Conservation (phyloP, 2,113 vertebrate genomes). For the Poicephalus gulielmi region DNA sequence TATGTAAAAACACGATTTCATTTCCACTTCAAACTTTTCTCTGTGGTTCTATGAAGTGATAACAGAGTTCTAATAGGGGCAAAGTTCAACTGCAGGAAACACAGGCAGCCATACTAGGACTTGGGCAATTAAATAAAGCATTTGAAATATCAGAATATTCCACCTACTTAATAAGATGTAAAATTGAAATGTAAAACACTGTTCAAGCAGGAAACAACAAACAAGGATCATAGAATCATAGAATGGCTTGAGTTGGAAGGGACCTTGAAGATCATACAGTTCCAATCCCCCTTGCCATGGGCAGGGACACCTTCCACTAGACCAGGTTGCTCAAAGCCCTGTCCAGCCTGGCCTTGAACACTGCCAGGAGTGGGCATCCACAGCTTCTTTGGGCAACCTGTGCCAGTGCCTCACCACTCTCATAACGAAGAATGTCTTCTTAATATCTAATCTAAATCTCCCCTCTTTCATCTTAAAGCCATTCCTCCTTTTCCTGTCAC, state of each 20-base stretch:
- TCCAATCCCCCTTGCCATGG: no score
- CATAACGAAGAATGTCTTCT: background rate
- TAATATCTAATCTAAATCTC: background rate
- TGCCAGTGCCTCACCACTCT: background rate
- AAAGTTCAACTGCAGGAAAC: slow-evolving; percentile 11
- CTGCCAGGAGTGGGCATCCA: no score
- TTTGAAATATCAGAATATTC: background rate
- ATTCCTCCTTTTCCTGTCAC: background rate
- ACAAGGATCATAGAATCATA: background rate
- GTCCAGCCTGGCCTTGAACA: no score
- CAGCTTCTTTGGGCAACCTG: no score
- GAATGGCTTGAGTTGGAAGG: no score
- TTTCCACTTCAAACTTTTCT: background rate
- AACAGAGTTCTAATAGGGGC: background rate
- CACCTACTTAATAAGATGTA: background rate
- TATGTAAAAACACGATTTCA: background rate
- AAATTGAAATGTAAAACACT: background rate
- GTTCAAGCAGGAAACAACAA: background rate
- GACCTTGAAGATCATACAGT: no score
- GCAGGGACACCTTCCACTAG: no score
- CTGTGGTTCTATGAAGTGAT: background rate
- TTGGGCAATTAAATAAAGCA: background rate
- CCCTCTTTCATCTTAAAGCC: background rate
- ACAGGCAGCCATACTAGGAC: background rate
- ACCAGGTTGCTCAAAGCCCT: no score